Base-by-base conservation (phyloP, 2,888 invertebrate species). In the Drosophila vallismaia region DNA sequence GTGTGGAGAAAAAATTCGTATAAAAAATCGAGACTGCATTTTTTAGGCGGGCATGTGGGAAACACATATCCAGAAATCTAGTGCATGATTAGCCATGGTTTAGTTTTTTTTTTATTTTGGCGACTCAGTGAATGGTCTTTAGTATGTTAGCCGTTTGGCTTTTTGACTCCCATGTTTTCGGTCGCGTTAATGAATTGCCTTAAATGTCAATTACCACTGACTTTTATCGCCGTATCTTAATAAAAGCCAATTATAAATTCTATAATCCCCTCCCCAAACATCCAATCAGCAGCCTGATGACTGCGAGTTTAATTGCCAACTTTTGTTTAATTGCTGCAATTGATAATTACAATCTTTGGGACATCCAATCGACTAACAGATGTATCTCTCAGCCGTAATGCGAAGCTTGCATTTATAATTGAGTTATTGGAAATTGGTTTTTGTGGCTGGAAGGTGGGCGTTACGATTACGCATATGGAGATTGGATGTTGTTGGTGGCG, bases 161-260 rank as follows among this genome's bases (percentile, higher is more conserved):
- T 36, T 52, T 52, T 72, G 53, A 72, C 69, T 50, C 73, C 40
- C 56, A 26, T 45, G 40, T 71, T 58, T 59, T 56, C n/a, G 40
- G 52, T 42, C 31, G 55, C 53, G 69, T 71, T 76, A 83, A 83
- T 80, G 76, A 80, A 86, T 86, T 71, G 75, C 69, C 77, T 83
- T 79, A 83, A 83, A 88, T 86, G 86, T 77, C 84, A 88, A 80
- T 80, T 80, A 86, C 77, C 64, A 63, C 54, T 68, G 55, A 64
- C 57, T 71, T 77, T 76, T 75, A 74, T 75, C 62, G 71, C 46
- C 26, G 55, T 67, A 60, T 72, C 68, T 84, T 54, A 83, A 79
- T 79, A 68, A 75, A 60, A 59, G 50, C 55, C 70, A 77, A 71
- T 79, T 86, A 86, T 76, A 55, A 12, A 63, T 63, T 64, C 49